Evolutionary conservation across 2,797 vertebrate species (phyloP), one percentile per base, ranked within the genome.

Genomic region (Cryptoblepharus egeriae): DNA sequence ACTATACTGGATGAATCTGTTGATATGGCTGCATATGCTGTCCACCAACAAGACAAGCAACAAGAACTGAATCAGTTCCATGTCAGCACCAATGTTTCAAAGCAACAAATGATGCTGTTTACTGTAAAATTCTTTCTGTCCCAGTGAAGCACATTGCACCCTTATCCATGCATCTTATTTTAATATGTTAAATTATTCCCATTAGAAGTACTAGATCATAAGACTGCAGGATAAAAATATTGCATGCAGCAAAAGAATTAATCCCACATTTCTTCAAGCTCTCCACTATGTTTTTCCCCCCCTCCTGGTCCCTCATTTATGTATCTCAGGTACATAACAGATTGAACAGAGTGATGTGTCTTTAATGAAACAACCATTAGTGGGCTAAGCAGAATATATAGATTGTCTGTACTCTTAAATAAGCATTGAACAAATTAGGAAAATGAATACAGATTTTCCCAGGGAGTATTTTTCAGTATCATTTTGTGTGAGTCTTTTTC

Each of bases 321-420:
- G 81, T 83, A 45, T 79, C 80, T 85, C 82, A 57, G 72, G 83
- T 87, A 75, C 35, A 60, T 0, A 12, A 49, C 35, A 13, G 39
- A n/a, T 55, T 79, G 85, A 88, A 0, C 35, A 75, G 79, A 90
- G 89, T 86, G 87, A 86, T 91, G 37, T 39, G 70, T 52, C 72
- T 88, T 88, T 85, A 87, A 81, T 69, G 42, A 15, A 89, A 90
- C 75, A 89, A 79, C 35, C 86, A 87, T 68, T 77, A 91, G 75
- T 37, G 0, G 1, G 55, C 72, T 60, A 82, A 85, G 77, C 16
- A 85, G 77, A 90, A 89, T 63, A 52, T 57, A 89, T 85, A 55
- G 83, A 83, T 91, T 93, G 91, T 80, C 52, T 87, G 92, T 89
- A 85, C 64, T 81, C 87, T 91, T 88, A 92, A 88, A 26, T 52